phyloP scores from a whole-genome alignment of 2,797 vertebrate species.

The Steatocranus sp. region DNA sequence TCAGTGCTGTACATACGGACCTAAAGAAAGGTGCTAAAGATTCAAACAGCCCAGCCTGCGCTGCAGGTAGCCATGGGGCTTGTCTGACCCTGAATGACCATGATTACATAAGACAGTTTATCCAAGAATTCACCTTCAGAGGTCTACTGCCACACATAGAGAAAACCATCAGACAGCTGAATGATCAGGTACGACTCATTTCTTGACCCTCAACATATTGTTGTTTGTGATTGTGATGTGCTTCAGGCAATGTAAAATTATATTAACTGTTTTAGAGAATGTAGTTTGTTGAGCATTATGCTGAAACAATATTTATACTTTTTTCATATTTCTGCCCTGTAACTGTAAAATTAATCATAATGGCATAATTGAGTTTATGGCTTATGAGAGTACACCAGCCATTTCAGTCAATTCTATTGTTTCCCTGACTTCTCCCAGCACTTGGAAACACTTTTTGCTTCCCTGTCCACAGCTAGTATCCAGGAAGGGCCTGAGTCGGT shows the following conservation, averaged over 20 bases:
- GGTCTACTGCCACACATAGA: constrained; percentile 95
- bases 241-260: neutral
- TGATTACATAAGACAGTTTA: constrained; percentile 93
- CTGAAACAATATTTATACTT: neutral
- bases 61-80: constrained; percentile 78
- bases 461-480: constrained; percentile 83
- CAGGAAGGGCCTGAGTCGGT: constrained; percentile 94
- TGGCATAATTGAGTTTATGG: neutral
- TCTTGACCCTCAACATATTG: neutral
- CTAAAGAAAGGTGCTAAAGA: constrained; percentile 70
- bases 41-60: constrained; percentile 15
- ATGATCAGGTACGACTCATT: constrained; percentile 87
- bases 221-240: neutral
- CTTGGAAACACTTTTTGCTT: neutral
- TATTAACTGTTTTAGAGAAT: neutral
- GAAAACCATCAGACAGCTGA: constrained; percentile 96
- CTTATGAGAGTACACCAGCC: neutral
- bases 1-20: constrained; percentile 58
- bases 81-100: constrained; percentile 94
- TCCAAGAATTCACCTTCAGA: constrained; percentile 96
- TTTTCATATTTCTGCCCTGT: neutral
- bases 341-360: neutral
- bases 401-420: neutral
- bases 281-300: neutral
- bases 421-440: neutral